These are phyloP conservation scores for Sebastes miniatus DNA, from an alignment of 2,797 vertebrate species.

Conservation along the genomic window DNA sequence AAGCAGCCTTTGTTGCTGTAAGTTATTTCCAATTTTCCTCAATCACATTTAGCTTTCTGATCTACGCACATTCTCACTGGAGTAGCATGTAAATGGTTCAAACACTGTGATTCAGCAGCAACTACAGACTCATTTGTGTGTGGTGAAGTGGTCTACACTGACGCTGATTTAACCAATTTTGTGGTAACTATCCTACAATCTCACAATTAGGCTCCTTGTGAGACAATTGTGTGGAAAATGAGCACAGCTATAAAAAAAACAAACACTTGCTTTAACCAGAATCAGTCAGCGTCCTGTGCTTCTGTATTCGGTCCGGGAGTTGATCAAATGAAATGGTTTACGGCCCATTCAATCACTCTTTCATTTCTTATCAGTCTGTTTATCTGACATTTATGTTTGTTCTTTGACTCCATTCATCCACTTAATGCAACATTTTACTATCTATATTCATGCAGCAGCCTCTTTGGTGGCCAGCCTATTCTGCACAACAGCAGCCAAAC, in stretches of 20 bases:
- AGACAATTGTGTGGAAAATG: slow-evolving; percentile 30
- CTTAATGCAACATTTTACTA: slow-evolving; percentile 67
- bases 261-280: background rate
- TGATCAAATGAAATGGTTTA: slow-evolving; percentile 58
- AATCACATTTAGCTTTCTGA: background rate
- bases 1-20: background rate
- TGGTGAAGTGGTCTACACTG: slow-evolving; percentile 4
- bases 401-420: slow-evolving; percentile 63
- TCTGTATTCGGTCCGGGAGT: slow-evolving; percentile 18
- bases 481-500: slow-evolving; percentile 54
- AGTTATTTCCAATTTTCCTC: background rate
- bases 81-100: background rate
- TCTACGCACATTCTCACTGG: background rate
- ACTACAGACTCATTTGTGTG: slow-evolving; percentile 24
- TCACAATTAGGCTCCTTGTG: slow-evolving; percentile 18
- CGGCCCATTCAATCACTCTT: slow-evolving; percentile 56
- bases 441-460: slow-evolving; percentile 53
- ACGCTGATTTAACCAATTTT: slow-evolving; percentile 28
- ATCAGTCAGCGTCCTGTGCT: slow-evolving; percentile 2
- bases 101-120: slow-evolving; percentile 2
- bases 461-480: slow-evolving; percentile 56
- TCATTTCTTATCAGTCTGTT: slow-evolving; percentile 57
- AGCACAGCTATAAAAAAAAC: background rate
- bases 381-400: slow-evolving; percentile 70
- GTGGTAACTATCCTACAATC: slow-evolving; percentile 12